Base-by-base conservation (phyloP, 2,113 vertebrate genomes). In the Delphinus delphis region DNA sequence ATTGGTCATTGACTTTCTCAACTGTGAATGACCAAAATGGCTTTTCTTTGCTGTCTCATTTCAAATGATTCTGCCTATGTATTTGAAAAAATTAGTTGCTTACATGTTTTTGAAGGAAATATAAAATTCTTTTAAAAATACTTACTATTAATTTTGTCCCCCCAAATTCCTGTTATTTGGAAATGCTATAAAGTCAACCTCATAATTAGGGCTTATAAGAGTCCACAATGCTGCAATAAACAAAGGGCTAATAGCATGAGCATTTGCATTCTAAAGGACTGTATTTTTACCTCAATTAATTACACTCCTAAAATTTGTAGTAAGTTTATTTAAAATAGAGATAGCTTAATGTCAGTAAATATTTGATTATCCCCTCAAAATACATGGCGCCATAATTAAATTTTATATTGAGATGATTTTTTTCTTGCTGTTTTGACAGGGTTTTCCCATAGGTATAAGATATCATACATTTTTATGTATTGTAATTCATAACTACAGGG, bases 51-150 rank as follows among this genome's bases (percentile, higher is more conserved):
- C 3, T 70, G 13, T 38, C 53, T 71, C 20, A 38, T 41, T 74
- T 93, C 17, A 67, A 70, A 68, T 79, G 36, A 60, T 83, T 67
- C 41, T n/a, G 28, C 1, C 38, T 60, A 23, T 47, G 1, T 84
- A 11, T 67, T 80, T 73, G 41, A 71, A 90, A 91, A 87, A 38
- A 21, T 11, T 38, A 36, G 20, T 38, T 36, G 38, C n/a, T 90
- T 20, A 36, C 21, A 28, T 89, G 31, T 85, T 89, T 96, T 97
- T 94, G 62, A 97, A 95, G 73, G 6, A 89, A 93, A 62, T 70
- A 58, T 26, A 9, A n/a, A 90, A 77, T 62, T 90, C 36, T 60
- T 87, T 92, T 28, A 58, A 44, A 94, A 77, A 70, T 70, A 3
- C 23, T 74, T 89, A 50, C 10, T 73, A 55, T 67, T 53, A 53